phyloP scores from a whole-genome alignment of 2,113 vertebrate species.

The Protomyctophum bolini region DNA sequence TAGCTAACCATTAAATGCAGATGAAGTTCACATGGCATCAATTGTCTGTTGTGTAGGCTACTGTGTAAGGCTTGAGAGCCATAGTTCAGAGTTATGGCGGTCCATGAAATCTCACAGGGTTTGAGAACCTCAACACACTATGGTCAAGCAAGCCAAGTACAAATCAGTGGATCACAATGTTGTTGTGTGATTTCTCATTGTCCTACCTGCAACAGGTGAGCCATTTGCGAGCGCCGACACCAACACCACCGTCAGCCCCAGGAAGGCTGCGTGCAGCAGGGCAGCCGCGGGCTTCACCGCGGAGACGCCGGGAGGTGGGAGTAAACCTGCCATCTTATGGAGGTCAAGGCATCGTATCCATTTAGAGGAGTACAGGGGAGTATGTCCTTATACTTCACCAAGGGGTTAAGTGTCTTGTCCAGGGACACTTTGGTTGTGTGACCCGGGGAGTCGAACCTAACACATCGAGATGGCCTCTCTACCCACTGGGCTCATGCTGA shows the following conservation, averaged over 20 bases:
- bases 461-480: too few relatives aligned
- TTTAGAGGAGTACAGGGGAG: background rate
- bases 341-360: conserved; percentile 74
- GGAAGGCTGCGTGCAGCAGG: conserved; percentile 32
- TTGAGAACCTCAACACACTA: too few relatives aligned
- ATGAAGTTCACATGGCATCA: background rate
- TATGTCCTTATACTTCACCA: background rate
- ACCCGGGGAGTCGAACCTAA: too few relatives aligned
- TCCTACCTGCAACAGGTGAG: conserved; percentile 76
- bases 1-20: too few relatives aligned
- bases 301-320: conserved; percentile 56
- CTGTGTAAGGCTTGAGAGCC: too few relatives aligned
- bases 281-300: conserved; percentile 42
- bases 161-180: conserved; percentile 23
- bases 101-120: too few relatives aligned
- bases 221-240: conserved; percentile 65
- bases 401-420: too few relatives aligned
- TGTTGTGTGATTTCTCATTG: conserved; percentile 21
- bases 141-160: background rate
- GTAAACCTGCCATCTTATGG: conserved; percentile 70
- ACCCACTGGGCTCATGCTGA: background rate
- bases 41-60: conserved; percentile 22
- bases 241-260: conserved; percentile 67
- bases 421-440: too few relatives aligned
- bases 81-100: too few relatives aligned